Evolutionary conservation across 2,797 vertebrate genomes (phyloP), one percentile per base, ranked within the genome.

Genomic region (Phrynocephalus guinanensis): DNA sequence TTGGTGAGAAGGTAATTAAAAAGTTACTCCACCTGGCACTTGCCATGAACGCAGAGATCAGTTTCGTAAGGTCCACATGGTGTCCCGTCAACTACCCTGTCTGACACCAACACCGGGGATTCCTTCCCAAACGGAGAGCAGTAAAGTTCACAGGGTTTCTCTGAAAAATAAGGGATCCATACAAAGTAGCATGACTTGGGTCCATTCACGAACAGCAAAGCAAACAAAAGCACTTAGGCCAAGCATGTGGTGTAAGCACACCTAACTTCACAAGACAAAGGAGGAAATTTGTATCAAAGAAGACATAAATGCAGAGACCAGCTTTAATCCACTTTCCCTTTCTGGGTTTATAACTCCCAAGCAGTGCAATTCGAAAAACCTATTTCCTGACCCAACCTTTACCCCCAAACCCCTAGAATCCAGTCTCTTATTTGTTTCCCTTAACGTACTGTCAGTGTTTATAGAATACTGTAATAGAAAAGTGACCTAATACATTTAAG

Each of bases 31-130:
- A 99, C 99, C 99, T 99, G 98, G 96, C 99, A 99, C 93, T 96
- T 98, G 93, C 99, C 98, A 33, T 98, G 98, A 60, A 99, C 98
- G 92, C 99, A 99, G 92, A 99, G 97, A 94, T 99, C 99, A 0
- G 96, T 96, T 95, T 99, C 98, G 0, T 98, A 99, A 8, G 99
- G 98, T 85, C 99, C 99, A 22, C 99, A 99, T 0, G 98, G 98
- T 1, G 99, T 99, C 26, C 99, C 99, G 50, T 99, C 99, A 66
- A 98, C 96, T 86, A 99, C 99, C 83, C 98, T 97, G 89, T 99
- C 98, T 1, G 98, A 90, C 94, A 98, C 95, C 93, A 98, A 95
- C 83, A 98, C 94, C 0, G 98, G 98, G 11, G 97, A 95, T 63
- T 99, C 98, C 86, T 97, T 97, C 80, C 98, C 98, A 76, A 98